A percentile compares a stretch with the other conserved stretches of the same genome.
These are phyloP conservation scores for Anguilla megastoma DNA, from an alignment of 2,797 vertebrate genomes.

Conservation along the genomic window DNA sequence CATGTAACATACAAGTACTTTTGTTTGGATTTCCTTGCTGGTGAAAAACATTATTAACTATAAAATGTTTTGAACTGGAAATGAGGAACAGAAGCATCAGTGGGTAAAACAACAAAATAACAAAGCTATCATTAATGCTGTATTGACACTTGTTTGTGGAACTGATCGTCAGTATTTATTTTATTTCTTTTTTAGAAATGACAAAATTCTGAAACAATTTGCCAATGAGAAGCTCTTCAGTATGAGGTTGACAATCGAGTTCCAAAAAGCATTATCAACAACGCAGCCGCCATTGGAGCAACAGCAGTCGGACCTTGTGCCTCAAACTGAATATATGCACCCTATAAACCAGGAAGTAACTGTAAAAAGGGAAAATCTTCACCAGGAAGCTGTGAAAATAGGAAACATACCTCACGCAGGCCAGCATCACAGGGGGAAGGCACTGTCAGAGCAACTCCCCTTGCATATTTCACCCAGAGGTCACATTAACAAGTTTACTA, in stretches of 20 bases:
- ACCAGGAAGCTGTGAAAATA: neutral
- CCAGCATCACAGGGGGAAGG: neutral
- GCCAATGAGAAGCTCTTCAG: conserved; percentile 35
- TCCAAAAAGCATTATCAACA: conserved; percentile 39
- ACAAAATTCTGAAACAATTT: conserved; percentile 36
- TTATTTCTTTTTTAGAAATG: conserved; percentile 49
- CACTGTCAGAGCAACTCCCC: conserved; percentile 26
- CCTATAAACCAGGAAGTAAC: conserved; percentile 1
- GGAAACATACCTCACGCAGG: conserved; percentile 6
- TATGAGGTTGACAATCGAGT: conserved; percentile 42
- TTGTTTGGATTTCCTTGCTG: conserved; percentile 11
- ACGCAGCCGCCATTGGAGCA: conserved; percentile 27
- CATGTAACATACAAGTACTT: neutral
- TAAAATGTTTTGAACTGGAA: neutral
- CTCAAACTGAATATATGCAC: conserved; percentile 4
- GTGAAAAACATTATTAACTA: neutral
- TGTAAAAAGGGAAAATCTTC: neutral
- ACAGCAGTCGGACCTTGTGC: conserved; percentile 3
- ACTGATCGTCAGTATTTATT: conserved; percentile 25
- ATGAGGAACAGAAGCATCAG: neutral
- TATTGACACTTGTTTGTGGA: neutral
- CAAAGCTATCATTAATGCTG: neutral
- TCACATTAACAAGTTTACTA: conserved; percentile 13
- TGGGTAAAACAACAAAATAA: neutral
- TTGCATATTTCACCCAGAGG: conserved; percentile 1